phyloP scores from a whole-genome alignment of 1,140 invertebrate genomes.

The Drosophila kikkawai region DNA sequence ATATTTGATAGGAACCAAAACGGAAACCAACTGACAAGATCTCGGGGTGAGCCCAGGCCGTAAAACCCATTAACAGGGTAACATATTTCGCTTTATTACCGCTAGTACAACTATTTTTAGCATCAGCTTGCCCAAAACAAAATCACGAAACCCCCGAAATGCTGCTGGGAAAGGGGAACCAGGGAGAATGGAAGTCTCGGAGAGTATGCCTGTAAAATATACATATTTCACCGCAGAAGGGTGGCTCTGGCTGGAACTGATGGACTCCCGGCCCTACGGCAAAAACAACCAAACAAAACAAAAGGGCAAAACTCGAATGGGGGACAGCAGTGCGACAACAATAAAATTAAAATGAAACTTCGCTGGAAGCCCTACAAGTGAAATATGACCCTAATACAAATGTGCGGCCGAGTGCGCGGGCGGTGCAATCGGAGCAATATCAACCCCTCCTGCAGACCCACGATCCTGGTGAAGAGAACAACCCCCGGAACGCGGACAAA shows the following conservation, averaged over 20 bases:
- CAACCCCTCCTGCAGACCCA: slow-evolving; percentile 25
- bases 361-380: slow-evolving; percentile 84
- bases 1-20: slow-evolving; percentile 53
- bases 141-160: slow-evolving; percentile 59
- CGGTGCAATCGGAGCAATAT: slow-evolving; percentile 24
- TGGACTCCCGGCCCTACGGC: slow-evolving; percentile 25
- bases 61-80: slow-evolving; percentile 18
- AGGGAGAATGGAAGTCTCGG: background rate
- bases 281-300: slow-evolving; percentile 45
- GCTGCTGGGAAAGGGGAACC: slow-evolving; percentile 5
- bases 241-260: slow-evolving; percentile 42
- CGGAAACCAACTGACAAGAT: slow-evolving; percentile 44
- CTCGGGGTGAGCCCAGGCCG: slow-evolving; percentile 8
- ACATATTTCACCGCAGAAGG: slow-evolving; percentile 54
- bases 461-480: slow-evolving; percentile 34
- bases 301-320: slow-evolving; percentile 55
- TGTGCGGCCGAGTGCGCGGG: slow-evolving; percentile 41
- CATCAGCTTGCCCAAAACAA: slow-evolving; percentile 2
- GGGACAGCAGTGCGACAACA: slow-evolving; percentile 43
- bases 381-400: slow-evolving; percentile 85
- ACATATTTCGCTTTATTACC: slow-evolving; percentile 47
- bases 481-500: slow-evolving; percentile 30
- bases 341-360: slow-evolving; percentile 83
- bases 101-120: slow-evolving; percentile 10
- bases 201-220: slow-evolving; percentile 13